A percentile compares a stretch with the other conserved stretches of the same genome.
These are phyloP conservation scores for Heloderma charlesbogerti DNA, from an alignment of 2,113 vertebrate genomes.

Conservation along the genomic window DNA sequence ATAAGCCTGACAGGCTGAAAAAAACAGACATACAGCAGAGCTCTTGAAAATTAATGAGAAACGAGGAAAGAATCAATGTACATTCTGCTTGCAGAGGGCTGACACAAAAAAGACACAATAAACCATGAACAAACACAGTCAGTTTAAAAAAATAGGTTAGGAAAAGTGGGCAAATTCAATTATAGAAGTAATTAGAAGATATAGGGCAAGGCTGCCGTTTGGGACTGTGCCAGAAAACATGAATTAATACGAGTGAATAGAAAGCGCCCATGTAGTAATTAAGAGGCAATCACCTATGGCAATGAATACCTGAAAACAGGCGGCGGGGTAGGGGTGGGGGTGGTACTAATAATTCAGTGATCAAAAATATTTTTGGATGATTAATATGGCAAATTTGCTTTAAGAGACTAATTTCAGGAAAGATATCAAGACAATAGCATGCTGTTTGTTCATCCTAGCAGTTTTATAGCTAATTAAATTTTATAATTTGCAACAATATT, in stretches of 20 bases:
- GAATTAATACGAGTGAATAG: conserved; percentile 99
- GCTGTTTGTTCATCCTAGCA: conserved; percentile 93
- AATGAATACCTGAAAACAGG: conserved; percentile 96
- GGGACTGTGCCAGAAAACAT: conserved; percentile 96
- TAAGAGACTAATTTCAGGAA: conserved; percentile 99
- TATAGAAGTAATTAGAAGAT: conserved; percentile 99
- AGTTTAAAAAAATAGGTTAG: conserved; percentile 96
- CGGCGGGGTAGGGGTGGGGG: conserved; percentile 52
- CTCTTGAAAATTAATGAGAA: conserved; percentile 95
- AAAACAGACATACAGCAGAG: conserved; percentile 87
- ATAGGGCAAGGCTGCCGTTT: conserved; percentile 97
- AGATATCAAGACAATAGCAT: conserved; percentile 99
- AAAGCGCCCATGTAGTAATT: conserved; percentile 97
- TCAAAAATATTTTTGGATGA: conserved; percentile 99
- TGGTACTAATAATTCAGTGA: conserved; percentile 97
- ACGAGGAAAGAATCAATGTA: conserved; percentile 90
- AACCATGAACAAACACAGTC: conserved; percentile 98
- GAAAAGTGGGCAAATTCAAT: conserved; percentile 99
- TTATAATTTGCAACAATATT: conserved; percentile 91
- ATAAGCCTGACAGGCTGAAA: conserved; percentile 85
- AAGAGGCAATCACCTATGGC: conserved; percentile 99
- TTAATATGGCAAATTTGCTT: conserved; percentile 99
- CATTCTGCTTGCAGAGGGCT: conserved; percentile 92
- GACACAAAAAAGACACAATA: conserved; percentile 99
- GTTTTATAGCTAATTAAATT: conserved; percentile 99